A percentile compares a stretch with the other conserved stretches of the same genome.
phyloP scores from a whole-genome alignment of 2,888 invertebrate genomes.

The Shargacucullia verbasci region DNA sequence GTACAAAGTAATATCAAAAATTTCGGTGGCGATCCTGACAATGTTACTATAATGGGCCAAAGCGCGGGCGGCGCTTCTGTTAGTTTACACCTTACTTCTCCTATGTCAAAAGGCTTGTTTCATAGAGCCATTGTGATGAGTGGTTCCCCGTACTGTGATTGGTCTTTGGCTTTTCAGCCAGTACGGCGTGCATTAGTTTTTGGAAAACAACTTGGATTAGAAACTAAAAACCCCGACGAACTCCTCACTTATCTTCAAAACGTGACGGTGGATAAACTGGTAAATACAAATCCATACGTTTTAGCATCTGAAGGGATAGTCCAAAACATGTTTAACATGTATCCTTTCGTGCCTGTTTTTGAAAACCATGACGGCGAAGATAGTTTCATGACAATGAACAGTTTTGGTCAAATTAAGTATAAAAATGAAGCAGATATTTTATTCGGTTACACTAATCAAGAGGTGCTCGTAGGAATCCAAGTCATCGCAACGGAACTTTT shows the following conservation, averaged over 20 bases:
- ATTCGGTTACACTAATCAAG: conserved; percentile 23
- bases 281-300: conserved; percentile 15
- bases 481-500: neutral
- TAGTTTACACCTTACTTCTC: conserved; percentile 15
- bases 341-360: conserved; percentile 26
- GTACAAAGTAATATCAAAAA: conserved; percentile 15
- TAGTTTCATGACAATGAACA: conserved; percentile 15
- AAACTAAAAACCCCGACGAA: conserved; percentile 8
- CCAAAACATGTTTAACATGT: conserved; percentile 14
- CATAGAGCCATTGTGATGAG: conserved; percentile 22
- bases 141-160: conserved; percentile 9
- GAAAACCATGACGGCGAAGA: conserved; percentile 18
- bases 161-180: conserved; percentile 13
- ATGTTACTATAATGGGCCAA: conserved; percentile 24
- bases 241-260: conserved; percentile 26
- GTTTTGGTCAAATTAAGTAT: neutral
- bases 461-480: neutral
- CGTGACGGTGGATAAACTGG: conserved; percentile 13
- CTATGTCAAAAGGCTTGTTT: conserved; percentile 26
- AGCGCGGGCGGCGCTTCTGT: conserved; percentile 28
- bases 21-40: conserved; percentile 26
- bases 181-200: conserved; percentile 24
- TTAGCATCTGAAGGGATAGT: conserved; percentile 18
- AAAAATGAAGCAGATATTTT: conserved; percentile 24
- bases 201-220: conserved; percentile 22